Evolutionary conservation across 1,140 invertebrate genomes (phyloP).

Genomic region (Drosophila biarmipes): DNA sequence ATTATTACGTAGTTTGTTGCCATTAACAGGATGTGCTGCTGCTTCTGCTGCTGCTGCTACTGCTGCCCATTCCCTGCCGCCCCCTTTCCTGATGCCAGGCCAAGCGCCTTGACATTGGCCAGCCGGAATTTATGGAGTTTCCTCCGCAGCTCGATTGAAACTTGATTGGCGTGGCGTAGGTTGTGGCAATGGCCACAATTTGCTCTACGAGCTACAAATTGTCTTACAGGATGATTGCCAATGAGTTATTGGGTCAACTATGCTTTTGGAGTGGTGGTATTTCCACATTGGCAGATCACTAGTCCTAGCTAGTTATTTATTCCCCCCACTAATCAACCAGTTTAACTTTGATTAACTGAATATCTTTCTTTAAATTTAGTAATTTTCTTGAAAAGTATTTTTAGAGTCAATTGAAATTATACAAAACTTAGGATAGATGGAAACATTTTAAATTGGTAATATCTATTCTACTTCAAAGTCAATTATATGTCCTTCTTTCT

Average conservation of each 20-base stretch:
- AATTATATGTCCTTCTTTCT: no score
- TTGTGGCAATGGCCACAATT: constrained; percentile 35
- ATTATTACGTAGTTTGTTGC: constrained; percentile 78
- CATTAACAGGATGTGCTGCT: constrained; percentile 58
- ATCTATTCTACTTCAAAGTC: no score
- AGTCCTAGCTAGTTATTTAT: background rate
- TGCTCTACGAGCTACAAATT: constrained; percentile 21
- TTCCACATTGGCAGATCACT: background rate
- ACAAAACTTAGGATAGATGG: no score
- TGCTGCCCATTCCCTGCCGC: background rate
- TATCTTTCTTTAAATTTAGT: no score
- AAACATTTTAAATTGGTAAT: no score
- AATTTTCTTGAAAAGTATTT: no score
- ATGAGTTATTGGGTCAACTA: background rate
- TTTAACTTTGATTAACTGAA: no score
- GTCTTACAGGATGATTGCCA: constrained; percentile 4
- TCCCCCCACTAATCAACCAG: no score
- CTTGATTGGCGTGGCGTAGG: constrained; percentile 42
- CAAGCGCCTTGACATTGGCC: constrained; percentile 30
- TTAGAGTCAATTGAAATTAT: no score
- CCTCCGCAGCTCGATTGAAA: constrained; percentile 22
- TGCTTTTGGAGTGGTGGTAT: background rate
- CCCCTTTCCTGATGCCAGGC: background rate
- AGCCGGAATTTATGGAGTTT: constrained; percentile 42
- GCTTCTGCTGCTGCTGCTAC: constrained; percentile 18